Evolutionary conservation across 92 coral and sea anemone species (phyloP), one percentile per base, ranked within the genome.

Genomic region (Siderastrea radians): DNA sequence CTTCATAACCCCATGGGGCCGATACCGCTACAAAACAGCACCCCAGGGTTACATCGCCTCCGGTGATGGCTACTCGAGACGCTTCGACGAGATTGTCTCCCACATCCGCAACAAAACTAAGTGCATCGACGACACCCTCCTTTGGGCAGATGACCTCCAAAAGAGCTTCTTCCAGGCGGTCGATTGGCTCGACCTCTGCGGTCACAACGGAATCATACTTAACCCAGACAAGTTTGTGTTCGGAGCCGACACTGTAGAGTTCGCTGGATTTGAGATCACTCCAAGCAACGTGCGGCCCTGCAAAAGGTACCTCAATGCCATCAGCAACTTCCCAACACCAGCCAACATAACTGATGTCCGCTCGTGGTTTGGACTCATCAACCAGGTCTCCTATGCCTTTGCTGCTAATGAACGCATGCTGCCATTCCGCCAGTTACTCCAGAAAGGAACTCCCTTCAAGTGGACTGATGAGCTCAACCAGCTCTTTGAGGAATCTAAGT

Each of bases 1-100:
- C 6, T 88, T 92, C 84, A 92, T 92, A 9, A 92, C 93, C n/a
- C 95, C 91, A 14, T 89, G 93, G 93, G 91, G 91, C 13, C 91
- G 90, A 49, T 93, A 93, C 65, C 82, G 91, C 47, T 93, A 93
- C 84, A 93, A 77, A 77, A 93, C 93, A 9, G 95, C 95, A 38
- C 95, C 95, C 17, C 95, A 89, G 61, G 94, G 91, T 0, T 91
- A 91, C 75, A 87, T 91, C 65, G 88, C 91, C 8, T 85, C 93
- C 1, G 93, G 80, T 16, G 91, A 87, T 62, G 91, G 94, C 2
- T 91, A 81, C 89, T 91, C 94, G 0, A 64, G 91, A 71, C 81
- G 84, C 1, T 87, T 87, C 61, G 92, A 91, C 45, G 91, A 91
- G 68, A 81, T 91, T 16, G 91, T 91, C 61, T 82, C 94, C 46